Percentiles rank a stretch among this genome's conserved stretches.
phyloP scores from a whole-genome alignment of 2,888 invertebrate species.

The Microctonus hyperodae region DNA sequence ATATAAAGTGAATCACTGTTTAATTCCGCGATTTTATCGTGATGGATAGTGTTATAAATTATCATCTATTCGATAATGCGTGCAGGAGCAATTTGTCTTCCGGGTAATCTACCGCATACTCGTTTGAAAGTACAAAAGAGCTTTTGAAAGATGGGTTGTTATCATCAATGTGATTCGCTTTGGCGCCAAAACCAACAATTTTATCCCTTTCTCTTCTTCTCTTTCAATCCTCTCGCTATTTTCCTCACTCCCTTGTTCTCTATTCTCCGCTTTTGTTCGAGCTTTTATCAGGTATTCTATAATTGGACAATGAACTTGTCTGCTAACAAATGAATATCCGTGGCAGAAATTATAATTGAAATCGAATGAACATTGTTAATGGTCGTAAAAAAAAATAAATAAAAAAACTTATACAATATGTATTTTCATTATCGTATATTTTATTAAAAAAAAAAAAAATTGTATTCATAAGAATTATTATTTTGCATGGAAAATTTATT shows the following conservation, averaged over 20 bases:
- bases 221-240: background rate
- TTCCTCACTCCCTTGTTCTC: background rate
- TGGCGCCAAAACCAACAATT: constrained; percentile 18
- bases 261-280: background rate
- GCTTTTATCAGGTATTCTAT: background rate
- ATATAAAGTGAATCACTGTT: too few relatives aligned
- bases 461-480: too few relatives aligned
- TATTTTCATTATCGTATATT: background rate
- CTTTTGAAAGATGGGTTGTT: constrained; percentile 13
- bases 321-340: background rate
- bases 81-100: constrained; percentile 35
- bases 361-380: background rate
- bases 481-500: too few relatives aligned
- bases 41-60: constrained; percentile 22
- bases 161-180: constrained; percentile 6
- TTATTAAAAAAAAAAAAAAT: too few relatives aligned
- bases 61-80: constrained; percentile 21
- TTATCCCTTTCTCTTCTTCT: background rate
- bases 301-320: background rate
- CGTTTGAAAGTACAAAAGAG: constrained; percentile 1
- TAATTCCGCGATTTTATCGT: constrained; percentile 11
- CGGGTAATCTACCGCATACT: constrained; percentile 7
- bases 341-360: background rate
- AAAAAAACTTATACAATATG: background rate
- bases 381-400: background rate